Percentiles rank a stretch among this genome's conserved stretches.
Conservation (phyloP, 2,113 vertebrate genomes). For the Edolisoma coerulescens region DNA sequence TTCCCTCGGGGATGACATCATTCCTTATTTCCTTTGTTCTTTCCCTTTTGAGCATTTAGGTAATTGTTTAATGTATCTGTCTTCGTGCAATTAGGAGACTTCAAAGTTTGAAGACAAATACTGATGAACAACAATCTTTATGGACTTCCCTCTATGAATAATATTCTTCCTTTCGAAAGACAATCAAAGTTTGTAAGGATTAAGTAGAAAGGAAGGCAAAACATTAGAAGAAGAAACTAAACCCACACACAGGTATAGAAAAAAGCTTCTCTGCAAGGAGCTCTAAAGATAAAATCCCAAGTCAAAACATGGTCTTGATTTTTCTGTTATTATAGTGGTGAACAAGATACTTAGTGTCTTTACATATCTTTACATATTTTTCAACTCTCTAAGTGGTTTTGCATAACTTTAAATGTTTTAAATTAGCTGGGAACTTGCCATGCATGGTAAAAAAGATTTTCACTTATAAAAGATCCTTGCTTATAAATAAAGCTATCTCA, state of each 20-base stretch:
- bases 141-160: slow-evolving; percentile 7
- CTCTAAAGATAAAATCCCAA: slow-evolving; percentile 49
- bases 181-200: slow-evolving; percentile 36
- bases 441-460: slow-evolving; percentile 43
- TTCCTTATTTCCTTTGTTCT: slow-evolving; percentile 39
- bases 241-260: not conserved
- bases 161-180: slow-evolving; percentile 4
- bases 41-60: slow-evolving; percentile 20
- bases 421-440: slow-evolving; percentile 41
- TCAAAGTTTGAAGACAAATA: slow-evolving; percentile 22
- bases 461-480: slow-evolving; percentile 24
- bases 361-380: slow-evolving; percentile 63
- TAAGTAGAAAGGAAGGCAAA: slow-evolving; percentile 1
- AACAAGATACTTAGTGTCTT: slow-evolving; percentile 60
- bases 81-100: slow-evolving; percentile 45
- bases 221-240: slow-evolving; percentile 11
- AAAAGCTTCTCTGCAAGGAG: not conserved
- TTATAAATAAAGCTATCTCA: slow-evolving; percentile 32
- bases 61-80: slow-evolving; percentile 49
- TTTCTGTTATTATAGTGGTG: slow-evolving; percentile 15
- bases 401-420: slow-evolving; percentile 59
- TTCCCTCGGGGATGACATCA: slow-evolving; percentile 56
- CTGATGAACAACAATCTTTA: slow-evolving; percentile 28
- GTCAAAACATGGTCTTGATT: slow-evolving; percentile 34
- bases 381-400: slow-evolving; percentile 50